These are phyloP conservation scores for Gryon sp. DNA, from an alignment of 1,140 invertebrate genomes.

Conservation along the genomic window DNA sequence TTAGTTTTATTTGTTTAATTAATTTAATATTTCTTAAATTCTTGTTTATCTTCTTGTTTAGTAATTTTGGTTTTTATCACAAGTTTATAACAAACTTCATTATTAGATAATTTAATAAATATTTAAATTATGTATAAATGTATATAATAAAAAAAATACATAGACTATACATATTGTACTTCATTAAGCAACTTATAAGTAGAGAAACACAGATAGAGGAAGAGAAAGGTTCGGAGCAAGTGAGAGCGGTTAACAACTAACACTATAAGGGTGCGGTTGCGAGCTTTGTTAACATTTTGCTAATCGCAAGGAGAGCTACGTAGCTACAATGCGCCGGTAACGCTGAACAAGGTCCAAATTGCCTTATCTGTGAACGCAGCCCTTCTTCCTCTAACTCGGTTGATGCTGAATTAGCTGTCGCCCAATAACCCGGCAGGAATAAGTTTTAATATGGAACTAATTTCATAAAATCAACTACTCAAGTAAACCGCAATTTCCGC, in stretches of 20 bases:
- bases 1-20: no score
- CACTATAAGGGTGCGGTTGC: slow-evolving; percentile 54
- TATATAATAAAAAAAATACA: no score
- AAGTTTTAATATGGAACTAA: slow-evolving; percentile 18
- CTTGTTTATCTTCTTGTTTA: no score
- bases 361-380: slow-evolving; percentile 72
- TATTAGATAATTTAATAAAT: no score
- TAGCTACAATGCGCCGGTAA: slow-evolving; percentile 66
- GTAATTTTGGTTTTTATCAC: no score
- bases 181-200: slow-evolving; percentile 25
- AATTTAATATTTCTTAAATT: no score
- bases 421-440: slow-evolving; percentile 14
- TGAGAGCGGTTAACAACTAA: slow-evolving; percentile 19
- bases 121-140: slow-evolving; percentile 35
- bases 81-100: no score
- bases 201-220: not conserved
- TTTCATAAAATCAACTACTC: slow-evolving; percentile 1
- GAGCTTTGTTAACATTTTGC: slow-evolving; percentile 63
- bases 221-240: not conserved
- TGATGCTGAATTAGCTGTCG: slow-evolving; percentile 36
- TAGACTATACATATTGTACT: slow-evolving; percentile 9
- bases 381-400: slow-evolving; percentile 58
- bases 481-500: not conserved
- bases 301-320: slow-evolving; percentile 59
- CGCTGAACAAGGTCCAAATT: slow-evolving; percentile 75